phyloP scores from a whole-genome alignment of 30 jellyfish, hydroid and myxozoan species.

The Aurelia coerulea region DNA sequence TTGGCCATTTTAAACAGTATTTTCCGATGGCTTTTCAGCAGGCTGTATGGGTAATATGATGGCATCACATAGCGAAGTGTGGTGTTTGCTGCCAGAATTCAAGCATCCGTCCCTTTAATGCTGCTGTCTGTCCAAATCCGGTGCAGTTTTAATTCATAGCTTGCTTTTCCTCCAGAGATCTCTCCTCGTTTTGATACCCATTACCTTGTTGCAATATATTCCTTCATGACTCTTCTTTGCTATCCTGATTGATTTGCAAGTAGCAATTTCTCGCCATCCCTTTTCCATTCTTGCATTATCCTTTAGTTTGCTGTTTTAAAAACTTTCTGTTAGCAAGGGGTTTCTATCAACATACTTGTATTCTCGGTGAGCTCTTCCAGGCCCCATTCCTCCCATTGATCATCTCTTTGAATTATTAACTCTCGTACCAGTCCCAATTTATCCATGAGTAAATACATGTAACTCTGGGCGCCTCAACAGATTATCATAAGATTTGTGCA shows the following conservation, averaged over 20 bases:
- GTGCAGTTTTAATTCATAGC: conserved; percentile 42
- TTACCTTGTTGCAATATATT: conserved; percentile 53
- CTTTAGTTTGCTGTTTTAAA: neutral
- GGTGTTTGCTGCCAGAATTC: conserved; percentile 37
- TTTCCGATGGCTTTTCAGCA: conserved; percentile 4
- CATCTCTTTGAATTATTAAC: neutral
- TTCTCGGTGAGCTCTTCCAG: conserved; percentile 61
- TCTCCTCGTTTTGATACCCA: conserved; percentile 29
- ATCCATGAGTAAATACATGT: conserved; percentile 44
- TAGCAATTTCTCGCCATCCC: conserved; percentile 40
- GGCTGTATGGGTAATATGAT: conserved; percentile 1
- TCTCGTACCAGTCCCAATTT: neutral
- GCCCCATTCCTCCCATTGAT: conserved; percentile 59
- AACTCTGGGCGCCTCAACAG: conserved; percentile 60
- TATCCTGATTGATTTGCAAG: neutral
- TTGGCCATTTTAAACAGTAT: neutral
- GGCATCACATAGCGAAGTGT: conserved; percentile 15
- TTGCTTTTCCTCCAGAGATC: conserved; percentile 47
- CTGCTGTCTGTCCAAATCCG: conserved; percentile 50
- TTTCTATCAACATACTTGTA: conserved; percentile 65
- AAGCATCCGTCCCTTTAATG: conserved; percentile 35
- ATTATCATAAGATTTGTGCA: conserved; percentile 56
- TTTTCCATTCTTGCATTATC: conserved; percentile 3
- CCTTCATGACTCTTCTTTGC: conserved; percentile 38
- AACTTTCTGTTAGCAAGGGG: conserved; percentile 30